Base-by-base conservation (phyloP, 2,888 invertebrate species). In the Psylliodes chrysocephalus region DNA sequence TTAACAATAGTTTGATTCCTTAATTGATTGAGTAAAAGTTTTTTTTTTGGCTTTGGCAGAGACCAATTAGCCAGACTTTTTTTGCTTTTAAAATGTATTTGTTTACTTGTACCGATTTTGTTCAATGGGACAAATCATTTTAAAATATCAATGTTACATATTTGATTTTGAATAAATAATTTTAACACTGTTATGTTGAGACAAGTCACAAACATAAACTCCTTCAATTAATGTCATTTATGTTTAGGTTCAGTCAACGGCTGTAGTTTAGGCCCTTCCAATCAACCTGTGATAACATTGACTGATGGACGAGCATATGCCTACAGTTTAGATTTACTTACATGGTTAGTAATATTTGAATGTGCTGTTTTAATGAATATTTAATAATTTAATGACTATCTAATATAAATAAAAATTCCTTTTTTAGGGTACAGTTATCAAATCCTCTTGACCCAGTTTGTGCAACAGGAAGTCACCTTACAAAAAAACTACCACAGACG, bases 281-380 rank as follows among this genome's bases (percentile, higher is more conserved):
- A 92, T 67, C 89, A 91, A 77, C 95, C 96, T 0, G 86, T 95
- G 78, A 85, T 97, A 68, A 88, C 92, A n/a, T 86, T 96, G 30
- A 91, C 90, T 28, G 94, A 91, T 78, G 94, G 94, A 18, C 90
- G 91, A 78, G 92, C 94, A 1, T 96, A 92, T 77, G 90, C 93
- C 62, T 96, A 91, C 80, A 91, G 91, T 72, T 85, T 87, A 70
- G 90, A 91, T 76, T 85, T 96, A 76, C 88, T 88, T 75, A 86
- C 90, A 3, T 91, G 93, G 95, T 89, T 83, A 85, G 56, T n/a
- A 17, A 18, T 35, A 35, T 1, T 35, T 33, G 10, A 14, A 3
- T 17, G n/a, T n/a, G n/a, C 18, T 28, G 10, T 25, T 51, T 15
- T 8, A 10, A 57, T n/a, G n/a, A 15, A 42, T 52, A 57, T 44